These are phyloP conservation scores for Drosophila ercepeae DNA, from an alignment of 1,140 invertebrate species.

Conservation along the genomic window DNA sequence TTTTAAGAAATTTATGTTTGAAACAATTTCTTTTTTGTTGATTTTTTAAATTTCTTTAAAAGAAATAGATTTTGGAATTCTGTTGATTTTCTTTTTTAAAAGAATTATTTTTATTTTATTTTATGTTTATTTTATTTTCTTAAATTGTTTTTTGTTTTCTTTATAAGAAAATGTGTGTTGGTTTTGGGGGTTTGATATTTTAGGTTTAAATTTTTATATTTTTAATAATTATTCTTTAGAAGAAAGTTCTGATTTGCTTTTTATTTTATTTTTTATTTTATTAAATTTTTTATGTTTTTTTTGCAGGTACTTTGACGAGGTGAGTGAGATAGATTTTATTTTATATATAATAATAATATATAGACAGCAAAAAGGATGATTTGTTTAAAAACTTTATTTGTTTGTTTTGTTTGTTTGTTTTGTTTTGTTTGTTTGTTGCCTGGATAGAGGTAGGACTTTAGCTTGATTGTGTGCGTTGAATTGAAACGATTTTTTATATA, in stretches of 20 bases:
- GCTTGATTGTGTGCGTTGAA: constrained; percentile 57
- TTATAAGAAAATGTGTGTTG: constrained; percentile 32
- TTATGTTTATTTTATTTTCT: too few species aligned
- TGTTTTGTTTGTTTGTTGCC: constrained; percentile 35
- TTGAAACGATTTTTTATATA: constrained; percentile 27
- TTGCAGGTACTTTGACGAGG: constrained; percentile 77
- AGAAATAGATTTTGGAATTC: constrained; percentile 33
- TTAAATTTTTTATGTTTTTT: constrained; percentile 33
- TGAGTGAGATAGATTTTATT: constrained; percentile 58
- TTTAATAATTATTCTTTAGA: constrained; percentile 16
- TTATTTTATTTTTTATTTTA: constrained; percentile 8
- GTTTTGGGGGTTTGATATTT: constrained; percentile 7
- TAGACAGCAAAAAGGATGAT: constrained; percentile 53
- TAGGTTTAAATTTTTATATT: constrained; percentile 1
- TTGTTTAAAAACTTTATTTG: constrained; percentile 46
- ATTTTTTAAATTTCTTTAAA: constrained; percentile 33
- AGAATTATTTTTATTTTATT: constrained; percentile 34
- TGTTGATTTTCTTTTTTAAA: constrained; percentile 29
- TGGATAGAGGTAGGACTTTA: constrained; percentile 46
- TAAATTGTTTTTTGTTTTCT: constrained; percentile 17
- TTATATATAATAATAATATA: constrained; percentile 31
- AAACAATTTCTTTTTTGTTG: constrained; percentile 6
- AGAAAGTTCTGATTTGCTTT: constrained; percentile 40
- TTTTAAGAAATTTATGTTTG: constrained; percentile 6
- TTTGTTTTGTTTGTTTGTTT: constrained; percentile 36